Evolutionary conservation across 2,797 vertebrate genomes (phyloP), one percentile per base, ranked within the genome.

Genomic region (Phalloptychus januarius): DNA sequence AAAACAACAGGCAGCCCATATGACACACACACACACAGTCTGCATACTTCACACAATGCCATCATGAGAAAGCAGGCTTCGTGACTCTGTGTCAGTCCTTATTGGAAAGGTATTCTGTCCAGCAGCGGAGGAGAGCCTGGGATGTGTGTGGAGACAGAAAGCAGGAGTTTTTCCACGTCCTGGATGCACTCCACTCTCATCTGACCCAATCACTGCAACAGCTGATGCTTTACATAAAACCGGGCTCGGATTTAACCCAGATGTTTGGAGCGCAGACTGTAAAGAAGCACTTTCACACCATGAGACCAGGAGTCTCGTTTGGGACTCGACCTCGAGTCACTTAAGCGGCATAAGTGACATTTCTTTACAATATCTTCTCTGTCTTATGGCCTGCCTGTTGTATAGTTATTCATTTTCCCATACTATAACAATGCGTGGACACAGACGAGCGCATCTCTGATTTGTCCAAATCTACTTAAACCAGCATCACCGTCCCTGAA

Each of bases 1-100:
- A 87, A 78, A 87, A 90, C 81, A 86, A 75, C 74, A 77, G 79
- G 36, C 8, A 23, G 63, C n/a, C 69, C 46, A n/a, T 71, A 1
- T 18, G 12, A 33, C 23, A 45, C 72, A 71, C 38, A 45, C 48
- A 42, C 36, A 46, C 77, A 67, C 38, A 42, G 40, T 58, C 61
- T 67, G 36, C 23, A 67, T 67, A 40, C 76, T 33, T 52, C 73
- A 73, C n/a, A 74, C 76, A 76, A 40, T 70, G 61, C 73, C 52
- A 42, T 54, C 44, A 45, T 78, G 42, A 80, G 77, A 80, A 2
- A n/a, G 77, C 40, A 45, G 56, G 44, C 54, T 45, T 45, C 31
- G 46, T 13, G 56, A 25, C n/a, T n/a, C 42, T 71, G 61, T 23
- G 36, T 67, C 63, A 67, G 63, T 38, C 33, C 33, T 40, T 40